phyloP scores from a whole-genome alignment of 2,797 vertebrate species.

The Bufotes viridis region DNA sequence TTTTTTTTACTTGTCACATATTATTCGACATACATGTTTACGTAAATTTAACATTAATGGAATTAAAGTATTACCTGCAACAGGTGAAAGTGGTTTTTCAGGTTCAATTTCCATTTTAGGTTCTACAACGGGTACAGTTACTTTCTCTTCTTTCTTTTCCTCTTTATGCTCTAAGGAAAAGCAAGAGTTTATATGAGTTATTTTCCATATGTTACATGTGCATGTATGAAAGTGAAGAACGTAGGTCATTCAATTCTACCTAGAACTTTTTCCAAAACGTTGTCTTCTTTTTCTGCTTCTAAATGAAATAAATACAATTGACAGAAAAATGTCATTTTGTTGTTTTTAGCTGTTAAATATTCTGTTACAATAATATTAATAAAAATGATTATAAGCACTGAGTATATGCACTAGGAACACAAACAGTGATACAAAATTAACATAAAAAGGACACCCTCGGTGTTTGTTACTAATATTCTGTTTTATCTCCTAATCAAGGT shows the following conservation, averaged over 20 bases:
- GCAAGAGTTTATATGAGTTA: neutral
- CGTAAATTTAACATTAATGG: neutral
- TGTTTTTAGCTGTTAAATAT: neutral
- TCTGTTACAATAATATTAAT: too few species aligned
- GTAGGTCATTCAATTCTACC: neutral
- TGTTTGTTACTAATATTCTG: neutral
- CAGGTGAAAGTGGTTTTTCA: neutral
- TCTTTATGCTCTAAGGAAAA: neutral
- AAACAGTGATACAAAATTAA: neutral
- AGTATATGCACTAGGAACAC: neutral
- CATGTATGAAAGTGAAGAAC: neutral
- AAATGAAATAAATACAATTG: neutral
- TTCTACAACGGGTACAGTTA: neutral
- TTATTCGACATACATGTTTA: too few species aligned
- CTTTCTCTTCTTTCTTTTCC: slow-evolving; percentile 3
- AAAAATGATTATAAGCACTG: neutral
- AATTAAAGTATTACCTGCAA: neutral
- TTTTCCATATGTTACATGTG: neutral
- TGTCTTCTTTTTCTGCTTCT: slow-evolving; percentile 13
- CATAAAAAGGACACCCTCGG: neutral
- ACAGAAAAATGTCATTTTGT: neutral
- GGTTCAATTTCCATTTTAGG: slow-evolving; percentile 7
- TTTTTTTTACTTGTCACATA: too few species aligned
- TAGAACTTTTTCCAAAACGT: neutral
- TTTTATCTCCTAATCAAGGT: neutral